A percentile compares a stretch with the other conserved stretches of the same genome.
Conservation (phyloP, 1,140 invertebrate genomes). For the Drosophila micromelanica region DNA sequence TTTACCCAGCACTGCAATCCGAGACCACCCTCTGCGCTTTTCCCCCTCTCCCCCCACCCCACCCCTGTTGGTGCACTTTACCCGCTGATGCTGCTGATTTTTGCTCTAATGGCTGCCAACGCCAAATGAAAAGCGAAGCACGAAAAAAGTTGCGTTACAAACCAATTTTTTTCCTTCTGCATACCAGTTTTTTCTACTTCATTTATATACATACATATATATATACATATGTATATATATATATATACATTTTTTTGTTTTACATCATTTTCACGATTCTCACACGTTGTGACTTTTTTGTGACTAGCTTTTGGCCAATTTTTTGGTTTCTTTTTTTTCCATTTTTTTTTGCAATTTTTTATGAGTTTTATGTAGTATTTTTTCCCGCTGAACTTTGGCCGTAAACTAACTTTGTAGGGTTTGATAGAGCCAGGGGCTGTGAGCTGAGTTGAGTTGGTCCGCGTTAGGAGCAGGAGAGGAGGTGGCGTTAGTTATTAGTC, state of each 20-base stretch:
- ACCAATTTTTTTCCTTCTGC: conserved; percentile 60
- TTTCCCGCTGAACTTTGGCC: conserved; percentile 72
- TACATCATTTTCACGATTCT: conserved; percentile 50
- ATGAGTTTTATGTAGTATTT: conserved; percentile 55
- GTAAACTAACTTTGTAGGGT: conserved; percentile 79
- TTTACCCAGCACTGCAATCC: conserved; percentile 22
- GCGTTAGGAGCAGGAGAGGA: neutral
- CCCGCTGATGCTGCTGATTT: conserved; percentile 71
- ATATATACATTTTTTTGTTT: conserved; percentile 27
- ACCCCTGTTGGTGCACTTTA: neutral
- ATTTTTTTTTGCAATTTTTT: conserved; percentile 58
- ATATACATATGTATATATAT: too few species aligned
- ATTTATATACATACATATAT: conserved; percentile 2
- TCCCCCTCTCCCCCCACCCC: too few species aligned
- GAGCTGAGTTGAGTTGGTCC: neutral
- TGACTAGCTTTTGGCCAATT: conserved; percentile 69
- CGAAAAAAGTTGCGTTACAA: conserved; percentile 60
- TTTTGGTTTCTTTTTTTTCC: conserved; percentile 18
- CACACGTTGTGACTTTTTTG: conserved; percentile 56
- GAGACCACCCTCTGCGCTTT: neutral
- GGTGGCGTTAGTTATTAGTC: conserved; percentile 71
- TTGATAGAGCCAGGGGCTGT: conserved; percentile 53
- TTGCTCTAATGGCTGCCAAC: conserved; percentile 78
- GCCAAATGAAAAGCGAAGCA: conserved; percentile 76
- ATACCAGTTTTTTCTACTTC: neutral